Evolutionary conservation across 2,888 invertebrate species (phyloP).

Genomic region (Ectemnius lituratus): DNA sequence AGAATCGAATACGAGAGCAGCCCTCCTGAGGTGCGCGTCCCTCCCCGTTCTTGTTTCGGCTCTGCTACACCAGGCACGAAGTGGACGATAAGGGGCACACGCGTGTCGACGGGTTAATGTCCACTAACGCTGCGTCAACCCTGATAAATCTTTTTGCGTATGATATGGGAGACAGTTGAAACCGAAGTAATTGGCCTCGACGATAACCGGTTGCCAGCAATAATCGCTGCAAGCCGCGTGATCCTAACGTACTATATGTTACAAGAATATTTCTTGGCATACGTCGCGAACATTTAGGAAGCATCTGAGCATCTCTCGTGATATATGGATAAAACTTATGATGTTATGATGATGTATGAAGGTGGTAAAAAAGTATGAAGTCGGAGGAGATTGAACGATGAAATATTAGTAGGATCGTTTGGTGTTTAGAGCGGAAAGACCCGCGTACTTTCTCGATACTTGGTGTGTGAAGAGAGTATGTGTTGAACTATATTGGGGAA

Average conservation of each 20-base stretch:
- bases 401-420: conserved; percentile 18
- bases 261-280: conserved; percentile 57
- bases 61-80: neutral
- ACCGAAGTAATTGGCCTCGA: conserved; percentile 38
- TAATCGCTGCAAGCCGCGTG: conserved; percentile 49
- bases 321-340: too few species aligned
- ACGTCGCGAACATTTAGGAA: conserved; percentile 58
- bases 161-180: conserved; percentile 51
- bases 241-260: conserved; percentile 52
- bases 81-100: conserved; percentile 1
- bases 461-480: conserved; percentile 39
- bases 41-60: neutral
- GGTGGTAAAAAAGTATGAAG: neutral
- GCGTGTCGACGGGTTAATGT: conserved; percentile 25
- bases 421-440: neutral
- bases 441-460: conserved; percentile 14
- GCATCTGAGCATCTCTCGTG: conserved; percentile 44
- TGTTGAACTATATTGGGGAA: conserved; percentile 44
- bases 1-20: neutral
- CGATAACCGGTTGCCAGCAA: conserved; percentile 38
- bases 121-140: neutral
- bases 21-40: neutral
- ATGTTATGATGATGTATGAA: neutral
- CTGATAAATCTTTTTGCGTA: conserved; percentile 36
- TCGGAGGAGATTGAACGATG: conserved; percentile 25